These are phyloP conservation scores for Drosophila peninsularis DNA, from an alignment of 2,888 invertebrate genomes.

Conservation along the genomic window DNA sequence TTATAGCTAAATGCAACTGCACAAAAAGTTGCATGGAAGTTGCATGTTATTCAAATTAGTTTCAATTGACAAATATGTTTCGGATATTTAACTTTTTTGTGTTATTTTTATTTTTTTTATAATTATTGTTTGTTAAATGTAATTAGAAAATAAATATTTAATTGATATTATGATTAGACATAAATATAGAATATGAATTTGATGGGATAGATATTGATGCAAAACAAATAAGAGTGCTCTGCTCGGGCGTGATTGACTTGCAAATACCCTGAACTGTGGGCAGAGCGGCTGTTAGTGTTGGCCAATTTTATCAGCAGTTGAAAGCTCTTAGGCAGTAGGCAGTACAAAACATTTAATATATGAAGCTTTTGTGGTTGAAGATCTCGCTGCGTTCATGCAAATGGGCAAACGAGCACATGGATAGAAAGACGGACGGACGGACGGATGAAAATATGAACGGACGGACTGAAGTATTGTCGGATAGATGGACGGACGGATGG, in stretches of 20 bases:
- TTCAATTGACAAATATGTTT: constrained; percentile 22
- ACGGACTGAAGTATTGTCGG: too few species aligned
- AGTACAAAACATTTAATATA: too few species aligned
- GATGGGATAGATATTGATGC: neutral
- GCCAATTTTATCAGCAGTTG: too few species aligned
- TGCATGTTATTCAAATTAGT: constrained; percentile 14
- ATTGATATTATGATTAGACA: neutral
- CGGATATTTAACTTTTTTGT: constrained; percentile 1
- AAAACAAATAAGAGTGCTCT: neutral
- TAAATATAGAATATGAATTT: neutral
- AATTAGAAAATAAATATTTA: neutral
- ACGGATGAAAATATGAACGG: too few species aligned
- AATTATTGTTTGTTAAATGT: neutral
- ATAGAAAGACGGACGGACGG: too few species aligned
- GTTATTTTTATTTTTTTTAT: neutral
- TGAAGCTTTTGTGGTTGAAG: too few species aligned
- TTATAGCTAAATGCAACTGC: constrained; percentile 4
- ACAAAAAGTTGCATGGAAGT: neutral
- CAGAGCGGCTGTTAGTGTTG: too few species aligned
- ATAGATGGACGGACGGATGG: too few species aligned
- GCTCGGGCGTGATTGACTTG: neutral
- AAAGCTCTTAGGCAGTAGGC: too few species aligned
- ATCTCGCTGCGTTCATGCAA: too few species aligned
- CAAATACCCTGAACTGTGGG: neutral
- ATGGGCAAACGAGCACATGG: too few species aligned